Evolutionary conservation across 2,888 invertebrate genomes (phyloP).

Genomic region (Lamellibrachia columna): DNA sequence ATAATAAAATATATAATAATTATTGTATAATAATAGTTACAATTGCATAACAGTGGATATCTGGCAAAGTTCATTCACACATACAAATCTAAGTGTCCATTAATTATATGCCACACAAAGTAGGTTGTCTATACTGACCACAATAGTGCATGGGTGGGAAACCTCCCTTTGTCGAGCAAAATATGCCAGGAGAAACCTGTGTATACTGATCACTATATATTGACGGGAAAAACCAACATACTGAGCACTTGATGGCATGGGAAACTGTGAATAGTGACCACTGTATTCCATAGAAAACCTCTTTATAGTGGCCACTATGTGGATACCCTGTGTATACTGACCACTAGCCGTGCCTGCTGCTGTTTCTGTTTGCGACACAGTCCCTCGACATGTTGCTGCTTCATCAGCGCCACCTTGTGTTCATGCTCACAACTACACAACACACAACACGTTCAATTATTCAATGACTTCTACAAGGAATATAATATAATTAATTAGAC

Average conservation of each 20-base stretch:
- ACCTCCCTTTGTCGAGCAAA: not conserved
- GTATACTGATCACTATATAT: not conserved
- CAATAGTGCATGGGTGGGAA: not conserved
- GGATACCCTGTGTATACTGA: slow-evolving; percentile 27
- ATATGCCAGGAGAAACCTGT: not conserved
- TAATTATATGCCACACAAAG: not conserved
- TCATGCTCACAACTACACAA: slow-evolving; percentile 41
- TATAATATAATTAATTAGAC: not conserved
- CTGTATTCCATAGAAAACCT: not conserved
- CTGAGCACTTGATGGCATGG: not conserved
- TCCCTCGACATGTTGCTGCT: slow-evolving; percentile 41
- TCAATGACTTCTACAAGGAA: not conserved
- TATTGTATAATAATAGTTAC: too few relatives aligned
- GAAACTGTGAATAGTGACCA: not conserved
- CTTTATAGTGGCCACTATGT: not conserved
- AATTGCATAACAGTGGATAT: too few relatives aligned
- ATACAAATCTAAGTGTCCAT: too few relatives aligned
- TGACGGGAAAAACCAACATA: not conserved
- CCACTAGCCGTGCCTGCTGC: slow-evolving; percentile 42
- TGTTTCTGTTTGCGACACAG: slow-evolving; percentile 39
- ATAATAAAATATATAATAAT: too few relatives aligned
- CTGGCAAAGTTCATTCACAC: too few relatives aligned
- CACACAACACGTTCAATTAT: not conserved
- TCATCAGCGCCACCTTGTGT: slow-evolving; percentile 50
- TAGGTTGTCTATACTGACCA: not conserved